Percentiles rank a stretch among this genome's conserved stretches.
Conservation (phyloP, 2,797 vertebrate species). For the Echeneis naucrates region DNA sequence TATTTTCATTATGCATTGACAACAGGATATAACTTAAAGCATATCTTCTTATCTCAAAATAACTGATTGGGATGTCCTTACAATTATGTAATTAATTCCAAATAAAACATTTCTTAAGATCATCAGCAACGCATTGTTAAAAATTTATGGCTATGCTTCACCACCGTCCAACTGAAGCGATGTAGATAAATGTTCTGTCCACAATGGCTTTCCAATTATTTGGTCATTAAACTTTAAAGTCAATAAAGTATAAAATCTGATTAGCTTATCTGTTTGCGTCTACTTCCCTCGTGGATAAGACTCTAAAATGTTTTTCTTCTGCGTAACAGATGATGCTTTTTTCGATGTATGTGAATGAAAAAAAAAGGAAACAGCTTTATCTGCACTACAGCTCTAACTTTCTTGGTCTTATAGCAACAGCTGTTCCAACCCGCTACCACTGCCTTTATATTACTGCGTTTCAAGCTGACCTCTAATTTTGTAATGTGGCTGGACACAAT, state of each 20-base stretch:
- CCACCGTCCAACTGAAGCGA: constrained; percentile 16
- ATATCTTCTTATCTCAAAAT: constrained; percentile 38
- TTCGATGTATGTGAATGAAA: constrained; percentile 23
- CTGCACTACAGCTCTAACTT: not conserved
- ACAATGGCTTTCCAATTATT: not conserved
- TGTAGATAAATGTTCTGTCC: constrained; percentile 6
- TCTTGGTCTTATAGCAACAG: not conserved
- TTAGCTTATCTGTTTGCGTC: constrained; percentile 6
- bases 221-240: constrained; percentile 31
- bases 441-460: no score
- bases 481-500: not conserved
- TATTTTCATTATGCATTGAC: not conserved
- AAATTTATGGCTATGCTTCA: constrained; percentile 16
- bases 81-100: constrained; percentile 30
- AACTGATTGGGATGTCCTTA: constrained; percentile 31
- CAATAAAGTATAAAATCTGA: constrained; percentile 24
- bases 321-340: constrained; percentile 9
- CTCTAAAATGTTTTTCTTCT: not conserved
- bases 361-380: no score
- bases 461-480: not conserved
- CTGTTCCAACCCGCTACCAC: not conserved
- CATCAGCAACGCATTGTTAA: constrained; percentile 23
- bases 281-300: not conserved
- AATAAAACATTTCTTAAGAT: constrained; percentile 49
- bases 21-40: not conserved